These are phyloP conservation scores for Cololabis saira DNA, from an alignment of 2,113 vertebrate genomes.

Conservation along the genomic window DNA sequence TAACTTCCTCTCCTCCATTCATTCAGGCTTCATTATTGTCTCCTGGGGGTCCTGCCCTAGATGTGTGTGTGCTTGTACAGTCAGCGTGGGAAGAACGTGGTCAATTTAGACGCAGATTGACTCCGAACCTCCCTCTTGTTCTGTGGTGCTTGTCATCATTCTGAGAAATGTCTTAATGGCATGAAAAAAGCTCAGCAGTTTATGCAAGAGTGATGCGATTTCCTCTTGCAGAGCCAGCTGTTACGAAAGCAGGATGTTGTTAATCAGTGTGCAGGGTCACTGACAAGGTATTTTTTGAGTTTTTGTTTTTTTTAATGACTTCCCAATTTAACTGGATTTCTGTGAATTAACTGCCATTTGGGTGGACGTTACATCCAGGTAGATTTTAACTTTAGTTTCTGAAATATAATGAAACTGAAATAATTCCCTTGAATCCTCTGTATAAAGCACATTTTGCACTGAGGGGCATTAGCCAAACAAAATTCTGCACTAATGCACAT, in stretches of 20 bases:
- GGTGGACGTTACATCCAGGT: too few species aligned
- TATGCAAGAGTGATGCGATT: slow-evolving; percentile 51
- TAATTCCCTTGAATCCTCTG: too few species aligned
- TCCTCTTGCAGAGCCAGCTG: slow-evolving; percentile 43
- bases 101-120: slow-evolving; percentile 3
- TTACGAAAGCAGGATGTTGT: slow-evolving; percentile 59
- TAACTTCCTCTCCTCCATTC: neutral
- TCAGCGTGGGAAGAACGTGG: slow-evolving; percentile 5
- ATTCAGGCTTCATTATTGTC: slow-evolving; percentile 26
- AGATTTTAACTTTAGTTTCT: too few species aligned
- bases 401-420: too few species aligned
- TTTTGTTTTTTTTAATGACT: neutral
- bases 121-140: slow-evolving; percentile 4
- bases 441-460: too few species aligned
- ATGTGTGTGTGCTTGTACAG: slow-evolving; percentile 13
- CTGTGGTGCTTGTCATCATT: neutral
- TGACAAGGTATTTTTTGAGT: neutral
- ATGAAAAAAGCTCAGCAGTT: slow-evolving; percentile 57
- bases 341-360: too few species aligned
- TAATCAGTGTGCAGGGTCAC: slow-evolving; percentile 36
- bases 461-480: too few species aligned
- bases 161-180: slow-evolving; percentile 35
- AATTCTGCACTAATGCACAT: neutral
- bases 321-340: neutral
- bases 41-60: slow-evolving; percentile 15